phyloP scores from a whole-genome alignment of 2,797 vertebrate species.

The Aphelocoma californica region DNA sequence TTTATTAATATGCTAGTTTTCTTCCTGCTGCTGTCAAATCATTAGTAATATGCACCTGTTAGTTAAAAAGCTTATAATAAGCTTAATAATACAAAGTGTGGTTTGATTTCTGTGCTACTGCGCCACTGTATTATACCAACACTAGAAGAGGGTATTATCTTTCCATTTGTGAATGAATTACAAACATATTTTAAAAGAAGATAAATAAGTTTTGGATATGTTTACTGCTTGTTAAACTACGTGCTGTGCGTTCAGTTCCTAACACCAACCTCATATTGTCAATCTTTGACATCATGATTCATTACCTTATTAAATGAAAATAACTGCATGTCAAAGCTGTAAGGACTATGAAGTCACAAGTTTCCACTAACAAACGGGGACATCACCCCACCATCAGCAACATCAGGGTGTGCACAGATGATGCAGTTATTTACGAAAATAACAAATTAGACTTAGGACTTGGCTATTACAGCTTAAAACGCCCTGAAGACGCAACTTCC shows the following conservation, averaged over 20 bases:
- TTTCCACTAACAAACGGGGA: background rate
- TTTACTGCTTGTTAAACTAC: conserved; percentile 15
- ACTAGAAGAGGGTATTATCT: background rate
- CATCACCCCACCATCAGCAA: background rate
- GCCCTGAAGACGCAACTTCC: background rate
- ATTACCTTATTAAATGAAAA: conserved; percentile 29
- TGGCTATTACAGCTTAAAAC: background rate
- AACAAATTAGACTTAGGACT: background rate
- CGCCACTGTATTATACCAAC: background rate
- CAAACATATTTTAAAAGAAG: background rate
- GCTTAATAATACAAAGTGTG: background rate
- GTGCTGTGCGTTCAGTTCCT: background rate
- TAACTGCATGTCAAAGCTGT: background rate
- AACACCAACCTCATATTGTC: background rate
- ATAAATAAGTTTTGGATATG: background rate
- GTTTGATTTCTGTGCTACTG: background rate
- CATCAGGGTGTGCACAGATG: background rate
- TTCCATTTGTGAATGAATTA: conserved; percentile 5
- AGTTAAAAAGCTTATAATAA: background rate
- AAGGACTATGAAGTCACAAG: conserved; percentile 18
- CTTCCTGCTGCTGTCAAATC: background rate
- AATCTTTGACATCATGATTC: conserved; percentile 22
- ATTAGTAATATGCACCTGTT: background rate
- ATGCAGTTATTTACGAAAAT: background rate
- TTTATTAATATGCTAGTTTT: background rate